Evolutionary conservation across 2,797 vertebrate genomes (phyloP), one percentile per base, ranked within the genome.

Genomic region (Spheniscus humboldti): DNA sequence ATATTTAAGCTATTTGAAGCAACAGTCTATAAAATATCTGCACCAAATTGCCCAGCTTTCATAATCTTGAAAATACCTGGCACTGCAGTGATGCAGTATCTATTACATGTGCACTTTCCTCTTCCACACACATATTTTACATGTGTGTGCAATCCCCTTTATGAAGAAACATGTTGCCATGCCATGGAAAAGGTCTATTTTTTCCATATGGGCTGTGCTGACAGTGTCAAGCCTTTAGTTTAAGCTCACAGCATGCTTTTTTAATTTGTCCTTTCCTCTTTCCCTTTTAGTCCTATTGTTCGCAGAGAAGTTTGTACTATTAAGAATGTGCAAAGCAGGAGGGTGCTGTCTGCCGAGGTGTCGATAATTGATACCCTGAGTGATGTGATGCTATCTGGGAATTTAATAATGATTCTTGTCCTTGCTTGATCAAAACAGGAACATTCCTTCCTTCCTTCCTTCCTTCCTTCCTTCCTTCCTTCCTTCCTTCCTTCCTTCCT

Each of bases 171-270:
- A 57, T 14, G 39, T 55, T 87, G 76, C 77, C 74, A 50, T 62
- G 79, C 88, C 80, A 73, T 31, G 86, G 92, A 92, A 89, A 91
- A 85, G 41, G 80, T 72, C 63, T 88, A 84, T 93, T 91, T 95
- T 90, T 96, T 92, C 95, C 93, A 92, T 93, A 87, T 94, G 90
- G 92, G 86, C 87, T 12, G 18, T 2, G 35, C 87, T 94, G 84
- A 87, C 67, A 62, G 71, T 63, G 92, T 89, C 91, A 89, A 67
- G 71, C 41, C 52, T 89, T 88, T 75, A 2, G 4, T 59, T 88
- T 68, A 56, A 95, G 80, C 67, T 96, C 92, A 15, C 88, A 85
- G 80, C 77, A 96, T 93, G 86, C 85, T 82, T 89, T 96, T 82
- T 80, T 72, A 87, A 82, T 94, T 88, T 92, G 74, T 45, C 86